A percentile compares a stretch with the other conserved stretches of the same genome.
Evolutionary conservation across 2,113 vertebrate genomes (phyloP).

Genomic region (Rhinopomastus cyanomelas): DNA sequence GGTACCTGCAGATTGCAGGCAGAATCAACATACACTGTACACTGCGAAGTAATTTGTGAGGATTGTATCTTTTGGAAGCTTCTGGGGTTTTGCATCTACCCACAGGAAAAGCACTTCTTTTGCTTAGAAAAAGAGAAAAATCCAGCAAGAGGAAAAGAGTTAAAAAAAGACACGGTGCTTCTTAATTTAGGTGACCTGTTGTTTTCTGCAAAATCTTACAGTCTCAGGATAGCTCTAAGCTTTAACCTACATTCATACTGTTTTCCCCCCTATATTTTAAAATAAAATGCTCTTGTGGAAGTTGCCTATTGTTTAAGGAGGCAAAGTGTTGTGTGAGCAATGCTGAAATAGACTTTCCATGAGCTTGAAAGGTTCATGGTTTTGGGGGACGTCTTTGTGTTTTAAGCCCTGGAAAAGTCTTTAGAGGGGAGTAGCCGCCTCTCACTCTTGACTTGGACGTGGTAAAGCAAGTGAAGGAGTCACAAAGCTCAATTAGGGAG

Average conservation of each 20-base stretch:
- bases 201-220: not conserved
- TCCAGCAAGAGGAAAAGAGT: not conserved
- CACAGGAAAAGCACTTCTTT: slow-evolving; percentile 17
- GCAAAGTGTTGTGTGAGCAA: not conserved
- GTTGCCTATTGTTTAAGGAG: not conserved
- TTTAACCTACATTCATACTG: not conserved
- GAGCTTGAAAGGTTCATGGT: not conserved
- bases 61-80: not conserved
- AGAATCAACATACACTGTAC: not conserved
- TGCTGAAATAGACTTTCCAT: not conserved
- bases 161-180: not conserved
- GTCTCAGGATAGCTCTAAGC: not conserved
- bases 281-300: not conserved
- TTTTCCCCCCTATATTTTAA: not conserved
- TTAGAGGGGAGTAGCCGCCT: not conserved
- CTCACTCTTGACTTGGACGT: not conserved
- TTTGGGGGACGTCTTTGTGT: not conserved
- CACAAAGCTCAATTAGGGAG: not conserved
- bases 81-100: not conserved
- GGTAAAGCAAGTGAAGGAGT: not conserved
- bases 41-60: not conserved
- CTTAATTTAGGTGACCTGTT: not conserved
- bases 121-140: too few species aligned
- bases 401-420: not conserved
- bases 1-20: not conserved